Evolutionary conservation across 2,113 vertebrate genomes (phyloP).

Genomic region (Onychostoma macrolepis): DNA sequence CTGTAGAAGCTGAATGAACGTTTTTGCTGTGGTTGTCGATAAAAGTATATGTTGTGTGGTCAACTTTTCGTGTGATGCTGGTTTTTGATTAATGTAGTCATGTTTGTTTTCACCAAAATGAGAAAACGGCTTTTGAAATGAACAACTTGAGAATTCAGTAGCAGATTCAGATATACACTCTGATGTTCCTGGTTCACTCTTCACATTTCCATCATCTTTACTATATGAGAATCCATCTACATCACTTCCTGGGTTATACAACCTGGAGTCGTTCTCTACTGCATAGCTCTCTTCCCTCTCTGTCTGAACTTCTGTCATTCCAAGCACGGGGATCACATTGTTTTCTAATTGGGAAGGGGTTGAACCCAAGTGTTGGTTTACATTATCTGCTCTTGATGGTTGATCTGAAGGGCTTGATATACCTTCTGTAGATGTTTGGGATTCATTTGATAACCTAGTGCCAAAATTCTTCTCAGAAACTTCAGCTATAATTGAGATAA

Average conservation of each 20-base stretch:
- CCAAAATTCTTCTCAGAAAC: conserved; percentile 66
- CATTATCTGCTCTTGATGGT: not conserved
- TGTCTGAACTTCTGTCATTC: not conserved
- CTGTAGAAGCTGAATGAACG: conserved; percentile 54
- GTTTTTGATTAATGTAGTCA: not conserved
- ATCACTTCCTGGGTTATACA: conserved; percentile 19
- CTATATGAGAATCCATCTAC: conserved; percentile 10
- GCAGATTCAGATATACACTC: not conserved
- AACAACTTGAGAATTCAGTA: not conserved
- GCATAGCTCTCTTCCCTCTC: conserved; percentile 7
- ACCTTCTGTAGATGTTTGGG: not conserved
- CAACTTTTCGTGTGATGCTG: conserved; percentile 31
- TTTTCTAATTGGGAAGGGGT: not conserved
- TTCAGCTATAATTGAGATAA: conserved; percentile 70
- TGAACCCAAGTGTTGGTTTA: conserved; percentile 24
- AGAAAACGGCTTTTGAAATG: not conserved
- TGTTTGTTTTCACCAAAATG: not conserved
- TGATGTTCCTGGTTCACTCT: not conserved
- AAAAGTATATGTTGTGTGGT: not conserved
- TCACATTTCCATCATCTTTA: not conserved
- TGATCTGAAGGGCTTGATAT: not conserved
- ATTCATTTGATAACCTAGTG: conserved; percentile 30
- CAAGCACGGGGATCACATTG: not conserved
- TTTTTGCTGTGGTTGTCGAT: not conserved
- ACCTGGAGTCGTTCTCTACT: conserved; percentile 30